Conservation (phyloP, 2,113 vertebrate genomes). For the Pithys albifrons region DNA sequence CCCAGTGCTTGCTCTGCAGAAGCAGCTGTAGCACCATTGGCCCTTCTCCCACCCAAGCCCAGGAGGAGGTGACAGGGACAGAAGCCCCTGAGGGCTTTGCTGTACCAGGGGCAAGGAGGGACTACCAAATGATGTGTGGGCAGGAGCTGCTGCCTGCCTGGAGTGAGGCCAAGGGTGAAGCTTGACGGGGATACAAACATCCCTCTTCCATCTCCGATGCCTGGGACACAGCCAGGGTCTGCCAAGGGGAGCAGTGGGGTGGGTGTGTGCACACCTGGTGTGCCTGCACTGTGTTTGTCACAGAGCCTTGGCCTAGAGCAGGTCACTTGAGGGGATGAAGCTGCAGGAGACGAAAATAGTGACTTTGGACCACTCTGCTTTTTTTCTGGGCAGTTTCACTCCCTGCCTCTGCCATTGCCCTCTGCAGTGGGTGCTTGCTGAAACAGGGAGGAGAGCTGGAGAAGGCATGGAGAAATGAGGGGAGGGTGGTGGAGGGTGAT, state of each 20-base stretch:
- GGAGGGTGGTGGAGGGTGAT: neutral
- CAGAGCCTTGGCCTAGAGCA: rapidly evolving
- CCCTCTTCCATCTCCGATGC: neutral
- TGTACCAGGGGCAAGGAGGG: neutral
- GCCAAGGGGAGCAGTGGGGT: neutral
- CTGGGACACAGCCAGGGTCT: rapidly evolving
- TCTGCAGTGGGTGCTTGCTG: rapidly evolving
- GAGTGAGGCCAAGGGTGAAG: neutral
- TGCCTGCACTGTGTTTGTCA: rapidly evolving
- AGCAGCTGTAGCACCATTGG: rapidly evolving
- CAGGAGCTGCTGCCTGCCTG: neutral
- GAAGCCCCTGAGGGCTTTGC: neutral
- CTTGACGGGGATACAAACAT: neutral
- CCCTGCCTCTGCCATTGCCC: neutral
- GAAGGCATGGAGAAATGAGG: rapidly evolving
- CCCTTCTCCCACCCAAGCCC: neutral
- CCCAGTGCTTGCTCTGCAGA: rapidly evolving
- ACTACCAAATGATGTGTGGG: neutral
- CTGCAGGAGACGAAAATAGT: neutral
- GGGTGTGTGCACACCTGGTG: rapidly evolving
- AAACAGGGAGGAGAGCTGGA: neutral
- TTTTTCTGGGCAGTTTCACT: neutral
- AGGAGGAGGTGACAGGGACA: neutral
- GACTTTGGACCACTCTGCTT: neutral
- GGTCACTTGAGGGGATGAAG: rapidly evolving